Evolutionary conservation across 2,113 vertebrate species (phyloP), one percentile per base, ranked within the genome.

Genomic region (Numenius arquata): DNA sequence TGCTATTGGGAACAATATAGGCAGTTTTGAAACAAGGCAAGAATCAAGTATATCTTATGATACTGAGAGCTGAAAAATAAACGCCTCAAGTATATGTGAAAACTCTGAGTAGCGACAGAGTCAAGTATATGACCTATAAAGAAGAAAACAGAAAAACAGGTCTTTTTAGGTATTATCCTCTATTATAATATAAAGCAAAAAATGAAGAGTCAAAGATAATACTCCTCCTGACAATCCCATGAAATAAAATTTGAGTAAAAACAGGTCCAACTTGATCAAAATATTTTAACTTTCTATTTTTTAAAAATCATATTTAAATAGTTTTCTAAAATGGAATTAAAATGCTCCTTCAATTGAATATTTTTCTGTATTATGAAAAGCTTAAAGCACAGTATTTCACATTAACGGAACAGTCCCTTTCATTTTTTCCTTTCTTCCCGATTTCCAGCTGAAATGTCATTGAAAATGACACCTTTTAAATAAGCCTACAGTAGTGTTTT

Each of bases 11-110:
- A 92, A 72, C 21, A 84, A 61, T 38, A 84, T 3, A 77, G 32
- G 58, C 32, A 82, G 71, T 70, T 92, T 76, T 76, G 80, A 76
- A 95, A 93, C 14, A 88, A 75, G n/a, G 66, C 22, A 92, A 93
- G 70, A 81, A 81, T 34, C 81, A 93, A 74, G 45, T 41, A 48
- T 12, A 87, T 45, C n/a, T 79, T 52, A 40, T 11, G 25, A 52
- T n/a, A 48, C 19, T 10, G 53, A 89, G 36, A 76, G 20, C 9
- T 11, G 21, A 72, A 95, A 94, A 40, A 45, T 40, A 72, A 68
- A 91, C 2, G 6, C 17, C 12, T 89, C 56, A 81, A 81, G 79
- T 23, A 30, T 8, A 89, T 4, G 2, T 78, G 56, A 92, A 94
- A 95, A 79, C 9, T 74, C 50, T 55, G 45, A 90, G 32, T 26